phyloP scores from a whole-genome alignment of 2,888 invertebrate species.

The Phorcus lineatus region DNA sequence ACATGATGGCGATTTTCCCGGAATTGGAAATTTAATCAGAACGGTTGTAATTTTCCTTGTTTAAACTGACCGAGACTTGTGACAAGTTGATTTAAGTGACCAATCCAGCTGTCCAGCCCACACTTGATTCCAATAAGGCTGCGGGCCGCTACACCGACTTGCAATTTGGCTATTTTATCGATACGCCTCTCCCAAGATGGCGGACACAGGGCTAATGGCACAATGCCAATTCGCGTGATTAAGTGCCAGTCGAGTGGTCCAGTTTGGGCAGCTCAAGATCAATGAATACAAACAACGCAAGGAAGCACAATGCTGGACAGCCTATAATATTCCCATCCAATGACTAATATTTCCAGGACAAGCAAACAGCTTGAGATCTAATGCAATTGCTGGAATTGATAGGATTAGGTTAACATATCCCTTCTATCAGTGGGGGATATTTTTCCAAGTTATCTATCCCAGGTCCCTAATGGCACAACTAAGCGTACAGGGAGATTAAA shows the following conservation, averaged over 20 bases:
- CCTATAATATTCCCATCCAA: conserved; percentile 5
- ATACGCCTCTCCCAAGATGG: conserved; percentile 13
- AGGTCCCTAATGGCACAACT: conserved; percentile 6
- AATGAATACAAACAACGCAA: conserved; percentile 8
- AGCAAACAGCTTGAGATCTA: conserved; percentile 10
- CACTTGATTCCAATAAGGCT: conserved; percentile 16
- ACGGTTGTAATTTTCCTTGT: conserved; percentile 18
- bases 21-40: conserved; percentile 20
- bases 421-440: not conserved
- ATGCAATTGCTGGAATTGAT: conserved; percentile 15
- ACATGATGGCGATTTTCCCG: conserved; percentile 10
- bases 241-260: not conserved
- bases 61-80: conserved; percentile 22
- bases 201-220: conserved; percentile 20
- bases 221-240: conserved; percentile 18
- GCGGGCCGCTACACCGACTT: not conserved
- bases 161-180: conserved; percentile 13
- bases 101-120: conserved; percentile 10
- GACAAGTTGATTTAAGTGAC: conserved; percentile 24
- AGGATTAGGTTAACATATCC: conserved; percentile 4
- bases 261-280: conserved; percentile 3
- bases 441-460: conserved; percentile 10
- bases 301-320: not conserved
- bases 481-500: conserved; percentile 14
- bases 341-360: conserved; percentile 10